Conservation (phyloP, 2,888 invertebrate species). For the Malthinus seriepunctatus region DNA sequence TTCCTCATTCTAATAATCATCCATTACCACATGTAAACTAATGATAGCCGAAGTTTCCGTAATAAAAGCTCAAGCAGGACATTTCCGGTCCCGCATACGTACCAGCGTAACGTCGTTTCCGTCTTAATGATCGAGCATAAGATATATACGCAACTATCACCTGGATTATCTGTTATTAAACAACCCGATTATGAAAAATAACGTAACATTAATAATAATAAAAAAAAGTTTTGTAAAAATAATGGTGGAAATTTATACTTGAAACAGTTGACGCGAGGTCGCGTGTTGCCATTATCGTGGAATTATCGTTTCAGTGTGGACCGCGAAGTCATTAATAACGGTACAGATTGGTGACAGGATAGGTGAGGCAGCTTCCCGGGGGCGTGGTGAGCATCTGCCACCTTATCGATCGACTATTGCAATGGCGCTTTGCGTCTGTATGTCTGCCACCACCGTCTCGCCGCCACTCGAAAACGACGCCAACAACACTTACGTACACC, state of each 20-base stretch:
- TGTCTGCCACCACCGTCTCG: slow-evolving; percentile 29
- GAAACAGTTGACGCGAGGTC: slow-evolving; percentile 44
- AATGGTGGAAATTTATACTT: slow-evolving; percentile 26
- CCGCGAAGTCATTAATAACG: slow-evolving; percentile 53
- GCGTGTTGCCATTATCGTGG: slow-evolving; percentile 59
- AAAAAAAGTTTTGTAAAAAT: background rate
- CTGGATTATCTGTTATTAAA: slow-evolving; percentile 34
- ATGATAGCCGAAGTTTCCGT: background rate
- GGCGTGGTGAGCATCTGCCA: slow-evolving; percentile 36
- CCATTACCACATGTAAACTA: too few relatives aligned
- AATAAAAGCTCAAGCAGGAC: slow-evolving; percentile 34
- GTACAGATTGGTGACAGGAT: slow-evolving; percentile 42
- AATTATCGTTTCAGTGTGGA: slow-evolving; percentile 57
- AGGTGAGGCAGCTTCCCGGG: slow-evolving; percentile 38
- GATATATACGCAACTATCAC: slow-evolving; percentile 32
- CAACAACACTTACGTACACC: slow-evolving; percentile 17
- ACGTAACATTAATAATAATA: slow-evolving; percentile 5
- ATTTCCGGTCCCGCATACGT: slow-evolving; percentile 36
- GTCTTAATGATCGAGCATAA: slow-evolving; percentile 30
- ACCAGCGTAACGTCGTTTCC: slow-evolving; percentile 35
- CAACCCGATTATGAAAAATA: slow-evolving; percentile 25
- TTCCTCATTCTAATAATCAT: too few relatives aligned
- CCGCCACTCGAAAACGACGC: slow-evolving; percentile 24
- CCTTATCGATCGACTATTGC: slow-evolving; percentile 32
- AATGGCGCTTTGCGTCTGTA: slow-evolving; percentile 33